Base-by-base conservation (phyloP, 2,797 vertebrate species). In the Paedocypris micromegethes region DNA sequence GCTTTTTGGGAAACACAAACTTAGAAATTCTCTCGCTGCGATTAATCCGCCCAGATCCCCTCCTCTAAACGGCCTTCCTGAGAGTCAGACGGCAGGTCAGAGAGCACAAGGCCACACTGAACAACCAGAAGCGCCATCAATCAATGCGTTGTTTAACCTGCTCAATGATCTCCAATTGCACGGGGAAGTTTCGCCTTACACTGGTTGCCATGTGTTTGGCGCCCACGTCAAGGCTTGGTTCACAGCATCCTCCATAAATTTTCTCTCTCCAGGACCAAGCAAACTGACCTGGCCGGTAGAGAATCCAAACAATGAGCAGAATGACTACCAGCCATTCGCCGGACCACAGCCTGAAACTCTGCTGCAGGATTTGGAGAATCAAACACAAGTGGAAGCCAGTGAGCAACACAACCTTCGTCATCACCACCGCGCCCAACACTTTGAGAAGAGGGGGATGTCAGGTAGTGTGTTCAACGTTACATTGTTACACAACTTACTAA, bases 51-150 rank as follows among this genome's bases (percentile, higher is more conserved):
- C 70, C 75, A 75, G 68, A 77, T 77, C 72, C 79, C 73, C 72
- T 23, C 73, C 80, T 77, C 64, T 9, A 68, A 79, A 80, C 81
- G 62, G 79, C 75, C 41, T 5, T 0, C 66, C 78, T 84, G 60
- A 58, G 54, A 64, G 64, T 70, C 41, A 64, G 9, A 58, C 1
- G 3, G 50, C 51, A 57, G 44, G 9, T 40, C 51, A 41, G 51
- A 49, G 46, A 44, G 5, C 42, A 48, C 52, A 56, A 45, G 52
- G 46, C 38, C 42, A 5, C 23, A 45, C 8, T 1, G 23, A 49
- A 49, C 4, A 70, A 43, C 51, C 58, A 55, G 37, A 68, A 37
- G 9, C 2, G 5, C 7, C 9, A 50, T 49, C 54, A 49, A 1
- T 66, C 6, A 42, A 58, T 48, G 4, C 46, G 44, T 40, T 62